Base-by-base conservation (phyloP, 2,113 vertebrate genomes). In the Amia ocellicauda region DNA sequence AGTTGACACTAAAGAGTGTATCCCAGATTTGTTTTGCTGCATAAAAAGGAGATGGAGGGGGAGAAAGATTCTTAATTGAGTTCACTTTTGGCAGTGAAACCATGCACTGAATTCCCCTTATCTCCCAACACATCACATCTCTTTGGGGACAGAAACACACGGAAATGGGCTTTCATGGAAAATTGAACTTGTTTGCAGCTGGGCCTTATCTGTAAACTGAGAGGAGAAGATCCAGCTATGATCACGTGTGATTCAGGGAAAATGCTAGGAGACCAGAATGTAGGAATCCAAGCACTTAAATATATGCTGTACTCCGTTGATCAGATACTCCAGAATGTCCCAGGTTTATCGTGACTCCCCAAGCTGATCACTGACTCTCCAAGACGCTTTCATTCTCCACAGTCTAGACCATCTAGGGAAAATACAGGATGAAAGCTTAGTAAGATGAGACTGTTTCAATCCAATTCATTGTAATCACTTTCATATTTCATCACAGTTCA, bases 101-200 rank as follows among this genome's bases (percentile, higher is more conserved):
- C n/a, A 8, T 17, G 43, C 16, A 14, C 14, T 47, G 43, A 47
- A 14, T 47, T 47, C 10, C 4, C 43, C 13, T 47, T 47, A 47
- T 47, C 45, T 47, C 45, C 16, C 14, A 4, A 17, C 14, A 9
- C 16, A 16, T 16, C 45, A 47, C 13, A 16, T 17, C 10, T 17
- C 14, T 4, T 50, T 17, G 19, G 45, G 43, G 22, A 29, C 14
- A 14, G 14, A 14, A 42, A 11, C n/a, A 3, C 17, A 62, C n/a
- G 27, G 2, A 40, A 59, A 66, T 66, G 55, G 54, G 41, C 41
- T 19, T 45, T 64, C 63, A 57, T 45, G 53, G 52, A 14, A 47
- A 64, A 56, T 64, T 64, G 42, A 42, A 47, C 41, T 55, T 64
- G 7, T 31, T 17, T 49, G 26, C n/a, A 16, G 22, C 13, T 40